phyloP scores from a whole-genome alignment of 2,888 invertebrate species.

The Macrosiphum euphorbiae region DNA sequence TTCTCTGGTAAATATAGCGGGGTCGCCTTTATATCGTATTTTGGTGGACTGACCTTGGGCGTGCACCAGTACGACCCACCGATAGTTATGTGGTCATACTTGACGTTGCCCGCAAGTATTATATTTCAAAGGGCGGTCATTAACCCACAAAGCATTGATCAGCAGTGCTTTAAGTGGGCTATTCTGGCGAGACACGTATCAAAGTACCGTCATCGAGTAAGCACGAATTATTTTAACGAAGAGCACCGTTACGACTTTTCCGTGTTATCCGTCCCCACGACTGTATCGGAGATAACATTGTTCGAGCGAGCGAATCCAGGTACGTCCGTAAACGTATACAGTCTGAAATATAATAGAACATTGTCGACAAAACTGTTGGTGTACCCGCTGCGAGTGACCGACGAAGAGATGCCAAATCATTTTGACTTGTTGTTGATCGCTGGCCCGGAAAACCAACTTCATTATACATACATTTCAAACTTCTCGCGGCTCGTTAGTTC shows the following conservation, averaged over 20 bases:
- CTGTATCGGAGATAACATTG: neutral
- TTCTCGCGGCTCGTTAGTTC: neutral
- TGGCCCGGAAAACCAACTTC: neutral
- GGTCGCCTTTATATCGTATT: neutral
- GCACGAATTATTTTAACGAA: neutral
- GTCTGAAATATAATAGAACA: neutral
- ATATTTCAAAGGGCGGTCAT: neutral
- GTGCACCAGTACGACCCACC: neutral
- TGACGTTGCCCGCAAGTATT: neutral
- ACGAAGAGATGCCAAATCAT: neutral
- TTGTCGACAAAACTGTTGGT: neutral
- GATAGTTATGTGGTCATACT: neutral
- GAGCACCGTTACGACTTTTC: neutral
- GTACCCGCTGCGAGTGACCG: neutral
- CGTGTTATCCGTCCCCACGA: neutral
- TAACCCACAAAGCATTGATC: neutral
- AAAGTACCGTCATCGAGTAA: neutral
- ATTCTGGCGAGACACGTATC: neutral
- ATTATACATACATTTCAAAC: neutral
- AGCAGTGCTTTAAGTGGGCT: neutral
- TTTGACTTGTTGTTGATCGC: neutral
- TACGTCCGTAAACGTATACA: slow-evolving; percentile 9
- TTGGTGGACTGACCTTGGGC: neutral
- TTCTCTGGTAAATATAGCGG: neutral
- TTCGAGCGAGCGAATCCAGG: neutral